Percentiles rank a stretch among this genome's conserved stretches.
These are phyloP conservation scores for Cyanocitta stelleri DNA, from an alignment of 2,113 vertebrate species.

Conservation along the genomic window DNA sequence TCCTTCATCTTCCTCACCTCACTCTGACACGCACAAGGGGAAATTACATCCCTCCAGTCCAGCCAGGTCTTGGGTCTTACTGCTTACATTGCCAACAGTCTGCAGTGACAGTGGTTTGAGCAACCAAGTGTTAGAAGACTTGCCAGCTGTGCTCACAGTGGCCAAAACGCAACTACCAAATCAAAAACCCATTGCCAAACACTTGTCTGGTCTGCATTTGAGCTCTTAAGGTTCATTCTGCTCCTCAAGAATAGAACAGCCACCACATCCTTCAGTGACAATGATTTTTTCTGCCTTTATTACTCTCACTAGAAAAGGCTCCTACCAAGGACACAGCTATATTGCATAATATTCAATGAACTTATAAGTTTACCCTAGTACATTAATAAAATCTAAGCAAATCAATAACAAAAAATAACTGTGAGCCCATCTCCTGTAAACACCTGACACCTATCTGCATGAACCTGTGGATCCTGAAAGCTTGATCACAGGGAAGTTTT, in stretches of 20 bases:
- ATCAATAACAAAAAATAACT: constrained; percentile 23
- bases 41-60: background rate
- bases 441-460: background rate
- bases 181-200: background rate
- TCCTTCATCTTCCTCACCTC: background rate
- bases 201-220: background rate
- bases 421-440: background rate
- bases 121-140: background rate
- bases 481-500: too few relatives aligned
- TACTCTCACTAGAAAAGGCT: constrained; percentile 9
- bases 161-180: background rate
- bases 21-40: background rate
- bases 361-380: constrained; percentile 2
- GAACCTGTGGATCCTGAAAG: background rate
- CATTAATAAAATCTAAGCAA: constrained; percentile 15
- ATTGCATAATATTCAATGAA: constrained; percentile 15
- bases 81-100: background rate
- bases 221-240: background rate
- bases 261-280: background rate
- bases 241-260: background rate
- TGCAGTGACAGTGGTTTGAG: background rate
- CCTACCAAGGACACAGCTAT: background rate
- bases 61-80: background rate
- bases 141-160: background rate
- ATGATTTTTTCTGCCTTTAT: constrained; percentile 43